These are phyloP conservation scores for Lasiurus borealis DNA, from an alignment of 2,113 vertebrate genomes.

Conservation along the genomic window DNA sequence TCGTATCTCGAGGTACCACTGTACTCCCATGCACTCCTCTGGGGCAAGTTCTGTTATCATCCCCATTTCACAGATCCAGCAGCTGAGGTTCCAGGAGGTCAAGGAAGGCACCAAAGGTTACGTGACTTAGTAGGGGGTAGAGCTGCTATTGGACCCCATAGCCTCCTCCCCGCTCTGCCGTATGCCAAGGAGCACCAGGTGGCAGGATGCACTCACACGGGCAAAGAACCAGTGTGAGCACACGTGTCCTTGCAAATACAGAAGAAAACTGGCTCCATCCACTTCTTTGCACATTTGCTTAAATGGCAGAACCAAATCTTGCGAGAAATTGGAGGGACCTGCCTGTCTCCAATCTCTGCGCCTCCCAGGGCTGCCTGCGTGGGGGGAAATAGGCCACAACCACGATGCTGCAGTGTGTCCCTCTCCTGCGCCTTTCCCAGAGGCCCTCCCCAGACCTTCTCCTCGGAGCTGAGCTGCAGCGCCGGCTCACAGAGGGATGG, in stretches of 20 bases:
- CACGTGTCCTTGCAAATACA: not conserved
- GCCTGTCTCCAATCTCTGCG: conserved; percentile 35
- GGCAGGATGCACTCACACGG: not conserved
- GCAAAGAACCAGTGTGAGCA: not conserved
- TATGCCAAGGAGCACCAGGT: not conserved
- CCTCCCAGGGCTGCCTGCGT: not conserved
- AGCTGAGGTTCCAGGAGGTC: too few relatives aligned
- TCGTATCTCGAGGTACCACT: too few relatives aligned
- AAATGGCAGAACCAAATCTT: conserved; percentile 42
- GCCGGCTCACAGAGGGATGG: not conserved
- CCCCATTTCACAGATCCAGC: too few relatives aligned
- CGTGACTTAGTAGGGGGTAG: too few relatives aligned
- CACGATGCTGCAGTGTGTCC: conserved; percentile 49
- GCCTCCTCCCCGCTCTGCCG: not conserved
- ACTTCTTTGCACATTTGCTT: not conserved
- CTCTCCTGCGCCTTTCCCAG: conserved; percentile 61
- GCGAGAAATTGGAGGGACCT: conserved; percentile 60
- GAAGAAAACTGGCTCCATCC: not conserved
- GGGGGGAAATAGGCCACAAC: conserved; percentile 76
- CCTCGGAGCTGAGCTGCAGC: not conserved
- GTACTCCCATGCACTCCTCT: too few relatives aligned
- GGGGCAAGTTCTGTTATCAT: too few relatives aligned
- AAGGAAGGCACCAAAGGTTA: too few relatives aligned
- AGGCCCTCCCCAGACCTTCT: conserved; percentile 6
- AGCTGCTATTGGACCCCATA: too few relatives aligned